These are phyloP conservation scores for Rhinella marina DNA, from an alignment of 2,797 vertebrate species.

Conservation along the genomic window DNA sequence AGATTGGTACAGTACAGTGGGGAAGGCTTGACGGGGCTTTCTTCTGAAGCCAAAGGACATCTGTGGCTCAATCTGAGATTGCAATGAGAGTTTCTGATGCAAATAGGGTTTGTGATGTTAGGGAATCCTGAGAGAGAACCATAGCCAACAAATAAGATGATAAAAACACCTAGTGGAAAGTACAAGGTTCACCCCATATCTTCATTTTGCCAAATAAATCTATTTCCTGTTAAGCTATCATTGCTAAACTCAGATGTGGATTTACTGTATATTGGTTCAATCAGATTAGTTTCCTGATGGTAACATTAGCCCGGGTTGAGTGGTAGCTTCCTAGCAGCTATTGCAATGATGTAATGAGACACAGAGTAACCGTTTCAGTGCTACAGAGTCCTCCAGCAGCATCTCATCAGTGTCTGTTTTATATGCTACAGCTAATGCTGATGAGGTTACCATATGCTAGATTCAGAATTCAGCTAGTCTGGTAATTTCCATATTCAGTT, in stretches of 20 bases:
- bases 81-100: background rate
- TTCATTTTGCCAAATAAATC: background rate
- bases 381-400: background rate
- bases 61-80: background rate
- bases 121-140: background rate
- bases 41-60: conserved; percentile 12
- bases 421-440: background rate
- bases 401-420: too few species aligned
- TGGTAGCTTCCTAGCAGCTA: conserved; percentile 48
- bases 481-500: background rate
- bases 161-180: background rate
- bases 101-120: conserved; percentile 2
- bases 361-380: conserved; percentile 51
- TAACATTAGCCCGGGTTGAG: conserved; percentile 41
- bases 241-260: conserved; percentile 21
- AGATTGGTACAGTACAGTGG: conserved; percentile 19
- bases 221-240: conserved; percentile 9
- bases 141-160: background rate
- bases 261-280: conserved; percentile 29
- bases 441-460: background rate
- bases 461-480: background rate
- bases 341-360: conserved; percentile 58
- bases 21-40: conserved; percentile 23
- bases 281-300: conserved; percentile 44
- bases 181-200: background rate